Conservation (phyloP, 2,113 vertebrate genomes). For the Phocoena phocoena region DNA sequence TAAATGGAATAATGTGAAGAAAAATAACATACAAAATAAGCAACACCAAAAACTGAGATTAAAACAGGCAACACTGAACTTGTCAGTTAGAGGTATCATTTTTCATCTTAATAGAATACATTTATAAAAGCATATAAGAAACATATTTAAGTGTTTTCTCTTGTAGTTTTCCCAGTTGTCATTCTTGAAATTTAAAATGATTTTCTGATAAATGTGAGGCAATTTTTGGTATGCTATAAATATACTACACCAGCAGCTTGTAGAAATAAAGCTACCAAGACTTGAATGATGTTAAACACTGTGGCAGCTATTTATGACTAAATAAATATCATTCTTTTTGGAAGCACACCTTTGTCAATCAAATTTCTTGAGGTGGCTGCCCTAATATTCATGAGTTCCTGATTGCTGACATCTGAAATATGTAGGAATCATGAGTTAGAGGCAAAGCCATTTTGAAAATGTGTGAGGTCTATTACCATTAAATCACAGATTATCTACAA, state of each 20-base stretch:
- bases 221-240: not conserved
- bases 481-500: constrained; percentile 28
- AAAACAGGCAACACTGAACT: not conserved
- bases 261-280: constrained; percentile 42
- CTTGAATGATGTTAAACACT: constrained; percentile 66
- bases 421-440: constrained; percentile 63
- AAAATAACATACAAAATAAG: constrained; percentile 3
- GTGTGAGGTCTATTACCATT: constrained; percentile 61
- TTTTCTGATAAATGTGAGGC: not conserved
- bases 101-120: not conserved
- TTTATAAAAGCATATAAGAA: not conserved
- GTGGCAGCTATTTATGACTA: constrained; percentile 80
- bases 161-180: constrained; percentile 19
- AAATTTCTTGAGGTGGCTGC: constrained; percentile 54
- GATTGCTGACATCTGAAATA: constrained; percentile 74
- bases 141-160: constrained; percentile 27
- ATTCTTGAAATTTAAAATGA: constrained; percentile 47
- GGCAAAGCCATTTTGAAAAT: constrained; percentile 70
- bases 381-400: constrained; percentile 74
- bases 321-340: constrained; percentile 75
- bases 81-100: not conserved
- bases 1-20: not conserved
- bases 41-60: not conserved
- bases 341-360: constrained; percentile 76
- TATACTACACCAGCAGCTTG: constrained; percentile 37